A percentile compares a stretch with the other conserved stretches of the same genome.
Conservation (phyloP, 2,888 invertebrate species). For the Drosophila tanythrix region DNA sequence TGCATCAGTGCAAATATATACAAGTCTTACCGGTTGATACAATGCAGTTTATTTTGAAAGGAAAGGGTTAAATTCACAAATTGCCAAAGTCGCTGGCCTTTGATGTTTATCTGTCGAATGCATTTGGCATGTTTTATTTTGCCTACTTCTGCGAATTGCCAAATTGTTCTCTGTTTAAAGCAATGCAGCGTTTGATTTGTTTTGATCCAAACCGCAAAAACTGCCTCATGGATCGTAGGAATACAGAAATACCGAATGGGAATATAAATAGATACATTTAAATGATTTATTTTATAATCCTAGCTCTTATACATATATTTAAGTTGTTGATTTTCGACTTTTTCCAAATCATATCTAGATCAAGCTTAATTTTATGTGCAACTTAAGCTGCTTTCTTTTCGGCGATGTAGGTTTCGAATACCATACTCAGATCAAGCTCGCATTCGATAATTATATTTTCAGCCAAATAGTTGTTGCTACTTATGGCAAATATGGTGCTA, state of each 20-base stretch:
- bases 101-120: conserved; percentile 22
- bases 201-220: conserved; percentile 70
- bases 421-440: not conserved
- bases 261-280: not conserved
- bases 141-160: conserved; percentile 26
- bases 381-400: not conserved
- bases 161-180: conserved; percentile 44
- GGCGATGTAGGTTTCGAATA: not conserved
- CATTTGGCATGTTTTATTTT: conserved; percentile 22
- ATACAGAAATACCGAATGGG: not conserved
- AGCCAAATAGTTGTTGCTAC: not conserved
- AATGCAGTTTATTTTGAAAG: conserved; percentile 52
- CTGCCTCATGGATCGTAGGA: not conserved
- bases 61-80: conserved; percentile 71
- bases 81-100: conserved; percentile 44
- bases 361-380: not conserved
- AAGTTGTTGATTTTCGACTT: not conserved
- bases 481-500: not conserved
- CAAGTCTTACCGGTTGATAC: conserved; percentile 44
- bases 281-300: not conserved
- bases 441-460: not conserved
- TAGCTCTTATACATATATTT: not conserved
- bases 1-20: conserved; percentile 55
- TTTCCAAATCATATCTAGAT: not conserved
- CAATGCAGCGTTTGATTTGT: conserved; percentile 47